A percentile compares a stretch with the other conserved stretches of the same genome.
phyloP scores from a whole-genome alignment of 2,113 vertebrate species.

The Coturnix japonica region DNA sequence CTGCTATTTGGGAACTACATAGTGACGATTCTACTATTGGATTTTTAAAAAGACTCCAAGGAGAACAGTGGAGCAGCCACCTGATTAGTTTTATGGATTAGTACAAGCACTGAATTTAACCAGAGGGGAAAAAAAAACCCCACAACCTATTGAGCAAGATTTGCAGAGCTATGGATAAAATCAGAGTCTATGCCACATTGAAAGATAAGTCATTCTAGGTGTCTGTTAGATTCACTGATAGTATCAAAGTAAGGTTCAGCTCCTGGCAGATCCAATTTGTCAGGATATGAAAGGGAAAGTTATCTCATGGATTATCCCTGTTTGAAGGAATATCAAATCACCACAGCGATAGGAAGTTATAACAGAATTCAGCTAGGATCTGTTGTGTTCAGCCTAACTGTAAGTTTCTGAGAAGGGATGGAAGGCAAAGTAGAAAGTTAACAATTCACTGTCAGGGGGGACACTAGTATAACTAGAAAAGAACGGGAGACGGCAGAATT shows the following conservation, averaged over 20 bases:
- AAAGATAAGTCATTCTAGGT: not conserved
- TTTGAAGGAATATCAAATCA: not conserved
- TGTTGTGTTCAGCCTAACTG: rapidly evolving
- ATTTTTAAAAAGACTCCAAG: not conserved
- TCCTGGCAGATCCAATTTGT: not conserved
- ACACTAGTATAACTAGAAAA: not conserved
- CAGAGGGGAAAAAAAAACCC: no score
- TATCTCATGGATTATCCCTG: not conserved
- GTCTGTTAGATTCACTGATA: not conserved
- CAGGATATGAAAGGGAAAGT: not conserved
- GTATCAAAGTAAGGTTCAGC: not conserved
- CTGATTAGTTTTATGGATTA: not conserved
- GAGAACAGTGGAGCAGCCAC: not conserved
- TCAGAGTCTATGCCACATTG: not conserved
- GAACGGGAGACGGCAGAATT: not conserved
- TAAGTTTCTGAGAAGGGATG: not conserved
- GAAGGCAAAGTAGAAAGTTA: not conserved
- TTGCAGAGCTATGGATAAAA: not conserved
- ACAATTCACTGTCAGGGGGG: not conserved
- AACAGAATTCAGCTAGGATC: not conserved
- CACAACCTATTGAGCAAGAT: not conserved
- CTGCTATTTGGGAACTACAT: not conserved
- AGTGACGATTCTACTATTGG: not conserved
- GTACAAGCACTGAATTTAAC: not conserved
- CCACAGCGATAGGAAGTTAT: not conserved